phyloP scores from a whole-genome alignment of 2,113 vertebrate genomes.

The Dasyurus viverrinus region DNA sequence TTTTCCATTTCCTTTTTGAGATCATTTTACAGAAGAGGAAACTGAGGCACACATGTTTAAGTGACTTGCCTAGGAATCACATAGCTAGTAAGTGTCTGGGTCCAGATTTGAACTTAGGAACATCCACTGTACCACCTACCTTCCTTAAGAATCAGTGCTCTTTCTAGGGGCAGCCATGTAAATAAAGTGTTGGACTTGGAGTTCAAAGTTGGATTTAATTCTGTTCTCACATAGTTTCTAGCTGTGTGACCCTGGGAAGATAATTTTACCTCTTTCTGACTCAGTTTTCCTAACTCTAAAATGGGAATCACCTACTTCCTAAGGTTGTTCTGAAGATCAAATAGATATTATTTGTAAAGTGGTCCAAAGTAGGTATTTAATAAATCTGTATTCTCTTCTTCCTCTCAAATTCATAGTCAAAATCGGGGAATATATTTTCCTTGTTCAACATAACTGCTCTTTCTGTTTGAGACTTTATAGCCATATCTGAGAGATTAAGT shows the following conservation, averaged over 20 bases:
- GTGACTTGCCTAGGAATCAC: background rate
- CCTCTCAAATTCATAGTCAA: slow-evolving; percentile 37
- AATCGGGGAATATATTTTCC: slow-evolving; percentile 56
- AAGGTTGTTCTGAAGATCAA: background rate
- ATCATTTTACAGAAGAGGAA: background rate
- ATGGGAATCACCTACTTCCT: background rate
- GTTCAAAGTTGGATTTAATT: background rate
- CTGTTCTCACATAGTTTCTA: background rate
- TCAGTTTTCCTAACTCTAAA: background rate
- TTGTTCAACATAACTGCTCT: slow-evolving; percentile 55
- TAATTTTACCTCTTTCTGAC: background rate
- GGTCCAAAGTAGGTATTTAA: background rate
- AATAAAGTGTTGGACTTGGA: background rate
- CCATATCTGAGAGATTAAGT: slow-evolving; percentile 34
- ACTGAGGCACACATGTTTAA: background rate
- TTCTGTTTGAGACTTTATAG: slow-evolving; percentile 57
- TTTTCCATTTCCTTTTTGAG: background rate
- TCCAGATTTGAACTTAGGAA: too few species aligned
- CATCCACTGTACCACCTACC: background rate
- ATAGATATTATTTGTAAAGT: background rate
- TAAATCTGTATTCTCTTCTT: background rate
- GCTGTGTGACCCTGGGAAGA: background rate
- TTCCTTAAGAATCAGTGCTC: background rate
- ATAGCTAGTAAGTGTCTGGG: background rate
- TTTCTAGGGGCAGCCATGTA: background rate